Evolutionary conservation across 2,888 invertebrate genomes (phyloP).

Genomic region (Apocheima hispidaria): DNA sequence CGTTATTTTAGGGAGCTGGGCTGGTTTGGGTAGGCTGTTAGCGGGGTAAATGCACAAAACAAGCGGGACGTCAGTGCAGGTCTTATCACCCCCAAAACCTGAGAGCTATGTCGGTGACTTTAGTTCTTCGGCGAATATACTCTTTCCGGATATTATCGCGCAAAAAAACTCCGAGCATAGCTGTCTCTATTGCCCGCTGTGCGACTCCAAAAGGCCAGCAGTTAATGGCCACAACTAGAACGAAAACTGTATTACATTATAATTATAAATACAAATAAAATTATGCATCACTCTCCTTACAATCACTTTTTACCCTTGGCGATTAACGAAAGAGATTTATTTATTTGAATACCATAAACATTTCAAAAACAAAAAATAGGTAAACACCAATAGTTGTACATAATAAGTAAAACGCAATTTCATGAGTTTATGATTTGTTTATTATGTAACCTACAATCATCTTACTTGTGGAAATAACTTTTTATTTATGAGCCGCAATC

Average conservation of each 20-base stretch:
- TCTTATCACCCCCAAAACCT: too few species aligned
- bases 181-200: too few species aligned
- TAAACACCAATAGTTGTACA: slow-evolving; percentile 17
- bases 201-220: too few species aligned
- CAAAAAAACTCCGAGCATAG: too few species aligned
- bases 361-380: background rate
- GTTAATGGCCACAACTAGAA: too few species aligned
- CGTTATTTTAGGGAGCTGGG: too few species aligned
- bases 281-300: background rate
- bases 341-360: slow-evolving; percentile 5
- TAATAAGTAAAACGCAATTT: slow-evolving; percentile 24
- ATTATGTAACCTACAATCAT: slow-evolving; percentile 29
- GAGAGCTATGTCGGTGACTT: too few species aligned
- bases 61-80: too few species aligned
- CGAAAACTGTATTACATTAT: background rate
- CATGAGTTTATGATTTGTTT: slow-evolving; percentile 29
- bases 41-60: too few species aligned
- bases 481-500: slow-evolving; percentile 41
- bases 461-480: slow-evolving; percentile 33
- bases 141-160: too few species aligned
- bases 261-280: background rate
- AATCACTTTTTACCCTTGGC: background rate
- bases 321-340: background rate
- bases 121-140: too few species aligned
- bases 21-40: too few species aligned